phyloP scores from a whole-genome alignment of 1,140 invertebrate species.

The Scaptomyza hsui region DNA sequence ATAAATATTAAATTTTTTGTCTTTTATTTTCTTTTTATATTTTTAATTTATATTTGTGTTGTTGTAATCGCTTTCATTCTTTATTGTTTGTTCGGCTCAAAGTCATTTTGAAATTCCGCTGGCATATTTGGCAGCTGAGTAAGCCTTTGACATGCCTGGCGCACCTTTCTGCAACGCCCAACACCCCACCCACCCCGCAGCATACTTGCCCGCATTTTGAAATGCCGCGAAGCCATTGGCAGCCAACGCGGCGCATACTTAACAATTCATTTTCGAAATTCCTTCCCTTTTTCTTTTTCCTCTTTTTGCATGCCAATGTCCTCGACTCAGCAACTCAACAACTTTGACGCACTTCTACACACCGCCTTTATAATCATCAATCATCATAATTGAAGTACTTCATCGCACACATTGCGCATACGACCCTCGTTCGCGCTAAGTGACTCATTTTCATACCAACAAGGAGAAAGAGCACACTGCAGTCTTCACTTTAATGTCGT shows the following conservation, averaged over 20 bases:
- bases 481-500: constrained; percentile 29
- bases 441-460: constrained; percentile 61
- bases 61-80: constrained; percentile 7
- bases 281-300: constrained; percentile 45
- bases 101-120: constrained; percentile 67
- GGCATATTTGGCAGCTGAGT: constrained; percentile 55
- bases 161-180: constrained; percentile 35
- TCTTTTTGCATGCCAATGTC: constrained; percentile 63
- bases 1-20: constrained; percentile 69
- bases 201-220: constrained; percentile 46
- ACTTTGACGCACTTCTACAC: background rate
- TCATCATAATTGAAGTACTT: constrained; percentile 78
- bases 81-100: constrained; percentile 39
- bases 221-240: constrained; percentile 37
- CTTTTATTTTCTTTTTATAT: constrained; percentile 15
- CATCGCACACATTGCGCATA: constrained; percentile 54
- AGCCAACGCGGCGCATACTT: constrained; percentile 48
- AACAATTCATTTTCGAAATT: constrained; percentile 68
- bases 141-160: constrained; percentile 63
- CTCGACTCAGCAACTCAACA: background rate
- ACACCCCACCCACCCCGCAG: no score
- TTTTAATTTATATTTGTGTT: constrained; percentile 4
- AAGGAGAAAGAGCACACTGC: constrained; percentile 38
- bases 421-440: constrained; percentile 35
- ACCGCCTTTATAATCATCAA: constrained; percentile 64